These are phyloP conservation scores for Zelostemma sp. DNA, from an alignment of 1,140 invertebrate species.

Conservation along the genomic window DNA sequence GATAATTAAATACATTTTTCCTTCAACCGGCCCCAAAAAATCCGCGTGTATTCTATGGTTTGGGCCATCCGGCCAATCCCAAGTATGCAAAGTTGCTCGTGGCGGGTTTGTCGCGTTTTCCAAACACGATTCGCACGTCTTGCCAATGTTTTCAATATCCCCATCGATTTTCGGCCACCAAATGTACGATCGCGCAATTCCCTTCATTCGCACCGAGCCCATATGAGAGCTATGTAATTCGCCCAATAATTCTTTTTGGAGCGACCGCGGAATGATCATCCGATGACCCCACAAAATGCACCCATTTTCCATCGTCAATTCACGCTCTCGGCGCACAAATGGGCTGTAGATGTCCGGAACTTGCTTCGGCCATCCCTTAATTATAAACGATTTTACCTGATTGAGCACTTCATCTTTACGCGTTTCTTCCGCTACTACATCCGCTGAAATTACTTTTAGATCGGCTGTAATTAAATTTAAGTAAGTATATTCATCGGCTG, in stretches of 20 bases:
- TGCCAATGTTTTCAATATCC: conserved; percentile 30
- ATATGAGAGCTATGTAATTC: conserved; percentile 29
- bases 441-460: conserved; percentile 13
- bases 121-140: conserved; percentile 45
- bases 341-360: conserved; percentile 6
- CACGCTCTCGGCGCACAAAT: not conserved
- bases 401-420: conserved; percentile 19
- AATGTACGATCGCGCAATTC: conserved; percentile 48
- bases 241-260: conserved; percentile 8
- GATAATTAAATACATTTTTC: conserved; percentile 51
- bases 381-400: conserved; percentile 27
- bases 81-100: conserved; percentile 45
- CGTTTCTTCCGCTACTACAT: conserved; percentile 11
- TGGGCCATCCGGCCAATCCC: conserved; percentile 40
- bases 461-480: conserved; percentile 17
- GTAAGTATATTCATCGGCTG: conserved; percentile 17
- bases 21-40: conserved; percentile 49
- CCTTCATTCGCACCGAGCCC: conserved; percentile 54
- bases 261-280: not conserved
- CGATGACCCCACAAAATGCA: conserved; percentile 5
- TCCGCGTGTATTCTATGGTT: conserved; percentile 52
- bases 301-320: not conserved
- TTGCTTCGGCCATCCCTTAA: conserved; percentile 23
- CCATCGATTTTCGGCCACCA: conserved; percentile 42
- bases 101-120: conserved; percentile 25